Percentiles rank a stretch among this genome's conserved stretches.
Evolutionary conservation across 2,797 vertebrate genomes (phyloP).

Genomic region (Novumbra hubbsi): DNA sequence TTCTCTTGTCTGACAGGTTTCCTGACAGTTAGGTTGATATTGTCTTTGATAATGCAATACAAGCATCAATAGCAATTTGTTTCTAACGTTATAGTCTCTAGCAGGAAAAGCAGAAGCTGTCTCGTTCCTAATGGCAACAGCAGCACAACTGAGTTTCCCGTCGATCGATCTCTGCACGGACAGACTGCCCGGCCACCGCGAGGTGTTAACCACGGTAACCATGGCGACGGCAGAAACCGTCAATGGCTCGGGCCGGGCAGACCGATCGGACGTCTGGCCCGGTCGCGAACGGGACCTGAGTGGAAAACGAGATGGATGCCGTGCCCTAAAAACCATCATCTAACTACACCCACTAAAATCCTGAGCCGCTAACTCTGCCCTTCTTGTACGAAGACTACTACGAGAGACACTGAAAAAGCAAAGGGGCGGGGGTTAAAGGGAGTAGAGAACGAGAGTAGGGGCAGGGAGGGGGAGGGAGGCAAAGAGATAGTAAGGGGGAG

Average conservation of each 20-base stretch:
- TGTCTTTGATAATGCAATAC: background rate
- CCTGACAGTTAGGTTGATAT: background rate
- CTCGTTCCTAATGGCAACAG: background rate
- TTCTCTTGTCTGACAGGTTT: background rate
- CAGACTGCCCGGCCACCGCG: conserved; percentile 48
- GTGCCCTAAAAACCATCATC: background rate
- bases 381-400: conserved; percentile 4
- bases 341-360: conserved; percentile 46
- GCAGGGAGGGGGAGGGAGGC: conserved; percentile 4
- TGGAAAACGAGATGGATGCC: conserved; percentile 28
- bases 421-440: background rate
- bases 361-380: conserved; percentile 44
- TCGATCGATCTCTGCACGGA: conserved; percentile 50
- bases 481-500: conserved; percentile 30
- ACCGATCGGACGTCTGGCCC: conserved; percentile 48
- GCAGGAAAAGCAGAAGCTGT: background rate
- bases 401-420: background rate
- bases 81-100: background rate
- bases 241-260: conserved; percentile 45
- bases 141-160: conserved; percentile 13
- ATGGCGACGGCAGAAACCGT: conserved; percentile 69
- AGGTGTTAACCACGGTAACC: conserved; percentile 37
- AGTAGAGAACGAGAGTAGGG: conserved; percentile 10
- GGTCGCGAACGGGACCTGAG: background rate
- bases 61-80: background rate